Evolutionary conservation across 2,113 vertebrate species (phyloP).

Genomic region (Elachura formosa): DNA sequence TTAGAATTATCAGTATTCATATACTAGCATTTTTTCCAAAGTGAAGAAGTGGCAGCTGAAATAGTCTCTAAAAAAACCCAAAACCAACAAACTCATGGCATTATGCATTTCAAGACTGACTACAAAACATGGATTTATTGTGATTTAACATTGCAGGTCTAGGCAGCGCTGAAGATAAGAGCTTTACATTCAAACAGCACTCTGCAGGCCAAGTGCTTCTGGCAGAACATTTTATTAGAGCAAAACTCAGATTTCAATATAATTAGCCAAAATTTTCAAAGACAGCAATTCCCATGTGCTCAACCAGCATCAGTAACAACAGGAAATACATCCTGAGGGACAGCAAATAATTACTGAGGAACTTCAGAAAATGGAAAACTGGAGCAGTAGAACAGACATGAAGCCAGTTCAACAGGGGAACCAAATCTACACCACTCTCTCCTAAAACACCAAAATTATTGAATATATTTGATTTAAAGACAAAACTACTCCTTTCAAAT

Average conservation of each 20-base stretch:
- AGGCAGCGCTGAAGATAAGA: neutral
- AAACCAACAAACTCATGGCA: neutral
- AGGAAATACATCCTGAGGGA: neutral
- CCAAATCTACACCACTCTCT: neutral
- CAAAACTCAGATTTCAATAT: constrained; percentile 33
- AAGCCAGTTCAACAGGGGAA: neutral
- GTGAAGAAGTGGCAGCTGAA: neutral
- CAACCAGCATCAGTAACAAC: neutral
- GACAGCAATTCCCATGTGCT: neutral
- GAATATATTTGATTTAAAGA: neutral
- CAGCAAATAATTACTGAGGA: neutral
- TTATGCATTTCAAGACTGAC: neutral
- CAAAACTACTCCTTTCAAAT: neutral
- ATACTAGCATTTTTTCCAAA: neutral
- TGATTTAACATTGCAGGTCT: neutral
- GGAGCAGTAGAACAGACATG: neutral
- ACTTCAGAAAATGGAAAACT: neutral
- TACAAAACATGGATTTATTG: neutral
- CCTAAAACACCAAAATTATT: neutral
- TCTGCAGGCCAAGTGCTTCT: constrained; percentile 62
- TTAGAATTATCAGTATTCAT: neutral
- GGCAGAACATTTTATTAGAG: constrained; percentile 60
- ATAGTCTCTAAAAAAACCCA: neutral
- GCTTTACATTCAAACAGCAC: constrained; percentile 42
- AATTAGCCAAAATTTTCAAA: neutral